A percentile compares a stretch with the other conserved stretches of the same genome.
These are phyloP conservation scores for Babyrousa celebensis DNA, from an alignment of 2,797 vertebrate species.

Conservation along the genomic window DNA sequence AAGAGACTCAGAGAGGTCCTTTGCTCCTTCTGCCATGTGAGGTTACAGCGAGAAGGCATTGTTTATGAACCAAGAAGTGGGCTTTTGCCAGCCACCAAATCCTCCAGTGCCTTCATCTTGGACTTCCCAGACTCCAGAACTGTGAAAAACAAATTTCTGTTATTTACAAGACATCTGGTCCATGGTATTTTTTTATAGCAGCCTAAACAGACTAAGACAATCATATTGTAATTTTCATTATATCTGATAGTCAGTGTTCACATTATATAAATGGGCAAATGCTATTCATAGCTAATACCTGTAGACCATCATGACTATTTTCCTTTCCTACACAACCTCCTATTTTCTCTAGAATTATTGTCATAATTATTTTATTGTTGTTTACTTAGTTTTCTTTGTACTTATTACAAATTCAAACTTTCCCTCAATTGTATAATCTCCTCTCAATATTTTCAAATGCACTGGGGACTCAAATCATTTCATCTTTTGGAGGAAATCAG, in stretches of 20 bases:
- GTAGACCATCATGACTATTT: not conserved
- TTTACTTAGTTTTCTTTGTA: not conserved
- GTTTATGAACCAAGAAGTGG: not conserved
- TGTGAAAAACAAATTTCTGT: not conserved
- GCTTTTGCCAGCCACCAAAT: not conserved
- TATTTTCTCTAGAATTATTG: not conserved
- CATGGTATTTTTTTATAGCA: not conserved
- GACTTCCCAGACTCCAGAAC: not conserved
- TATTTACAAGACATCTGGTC: not conserved
- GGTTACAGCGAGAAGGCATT: not conserved
- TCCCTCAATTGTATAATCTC: not conserved
- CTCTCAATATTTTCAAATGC: not conserved
- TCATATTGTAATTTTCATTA: not conserved
- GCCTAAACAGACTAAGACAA: not conserved
- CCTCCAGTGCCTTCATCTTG: not conserved
- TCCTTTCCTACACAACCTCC: not conserved
- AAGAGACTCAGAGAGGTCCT: not conserved
- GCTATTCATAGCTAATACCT: not conserved
- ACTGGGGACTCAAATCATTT: not conserved
- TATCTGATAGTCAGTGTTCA: not conserved
- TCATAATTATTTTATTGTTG: not conserved
- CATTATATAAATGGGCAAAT: not conserved
- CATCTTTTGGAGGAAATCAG: not conserved
- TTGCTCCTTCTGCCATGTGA: not conserved
- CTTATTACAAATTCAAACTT: conserved; percentile 7